Evolutionary conservation across 2,797 vertebrate genomes (phyloP).

Genomic region (Xiphophorus birchmanni): DNA sequence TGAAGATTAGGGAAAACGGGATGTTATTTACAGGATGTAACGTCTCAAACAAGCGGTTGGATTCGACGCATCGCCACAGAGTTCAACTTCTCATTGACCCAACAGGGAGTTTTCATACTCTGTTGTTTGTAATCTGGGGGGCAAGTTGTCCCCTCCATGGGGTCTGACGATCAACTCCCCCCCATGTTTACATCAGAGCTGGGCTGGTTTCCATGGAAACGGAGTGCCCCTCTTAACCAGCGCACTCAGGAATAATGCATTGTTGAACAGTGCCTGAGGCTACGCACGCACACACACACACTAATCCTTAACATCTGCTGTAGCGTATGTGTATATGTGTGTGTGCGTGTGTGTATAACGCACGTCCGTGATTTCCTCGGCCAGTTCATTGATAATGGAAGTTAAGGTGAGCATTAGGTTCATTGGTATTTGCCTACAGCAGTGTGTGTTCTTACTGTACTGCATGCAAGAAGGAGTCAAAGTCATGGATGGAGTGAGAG

Average conservation of each 20-base stretch:
- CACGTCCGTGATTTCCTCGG: slow-evolving; percentile 54
- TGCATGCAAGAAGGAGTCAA: slow-evolving; percentile 43
- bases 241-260: slow-evolving; percentile 85
- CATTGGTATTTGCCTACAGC: slow-evolving; percentile 68
- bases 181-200: slow-evolving; percentile 78
- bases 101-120: not conserved
- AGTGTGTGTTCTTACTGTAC: slow-evolving; percentile 50
- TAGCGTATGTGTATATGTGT: slow-evolving; percentile 64
- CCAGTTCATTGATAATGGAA: slow-evolving; percentile 74
- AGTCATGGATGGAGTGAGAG: slow-evolving; percentile 48
- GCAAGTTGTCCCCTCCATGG: slow-evolving; percentile 56
- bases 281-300: slow-evolving; percentile 62
- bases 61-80: not conserved
- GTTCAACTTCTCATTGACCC: slow-evolving; percentile 5
- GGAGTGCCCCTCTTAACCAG: slow-evolving; percentile 83
- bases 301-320: slow-evolving; percentile 76
- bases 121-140: slow-evolving; percentile 34
- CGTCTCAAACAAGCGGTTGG: not conserved
- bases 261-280: slow-evolving; percentile 82
- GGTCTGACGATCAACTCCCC: slow-evolving; percentile 70
- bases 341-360: slow-evolving; percentile 48
- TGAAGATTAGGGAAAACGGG: slow-evolving; percentile 30
- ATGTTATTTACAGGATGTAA: not conserved
- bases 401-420: slow-evolving; percentile 71
- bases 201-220: slow-evolving; percentile 76